A percentile compares a stretch with the other conserved stretches of the same genome.
These are phyloP conservation scores for Caloenas nicobarica DNA, from an alignment of 2,113 vertebrate genomes.

Conservation along the genomic window DNA sequence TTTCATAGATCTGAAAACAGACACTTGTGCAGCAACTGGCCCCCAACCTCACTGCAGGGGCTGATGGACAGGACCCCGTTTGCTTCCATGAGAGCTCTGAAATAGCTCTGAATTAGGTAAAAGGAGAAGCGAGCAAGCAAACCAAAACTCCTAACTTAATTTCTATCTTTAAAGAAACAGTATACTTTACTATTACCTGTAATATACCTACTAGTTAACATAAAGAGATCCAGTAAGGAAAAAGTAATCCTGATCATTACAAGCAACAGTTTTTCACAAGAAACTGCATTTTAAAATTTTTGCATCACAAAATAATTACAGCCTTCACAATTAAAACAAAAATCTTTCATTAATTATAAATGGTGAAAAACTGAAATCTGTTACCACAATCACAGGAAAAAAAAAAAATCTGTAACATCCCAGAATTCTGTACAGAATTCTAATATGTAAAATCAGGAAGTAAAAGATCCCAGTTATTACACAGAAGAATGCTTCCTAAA, in stretches of 20 bases:
- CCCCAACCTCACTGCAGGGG: rapidly evolving
- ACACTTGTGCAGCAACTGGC: rapidly evolving
- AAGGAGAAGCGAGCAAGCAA: background rate
- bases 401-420: background rate
- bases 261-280: background rate
- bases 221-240: background rate
- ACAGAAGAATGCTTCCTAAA: background rate
- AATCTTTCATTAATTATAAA: background rate
- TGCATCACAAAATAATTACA: background rate
- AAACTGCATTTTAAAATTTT: background rate
- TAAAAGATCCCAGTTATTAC: background rate
- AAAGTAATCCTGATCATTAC: background rate
- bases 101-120: background rate
- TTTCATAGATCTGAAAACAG: background rate
- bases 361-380: background rate
- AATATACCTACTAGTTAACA: background rate
- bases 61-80: background rate
- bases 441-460: background rate
- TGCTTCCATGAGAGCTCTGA: background rate
- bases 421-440: background rate
- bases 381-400: background rate
- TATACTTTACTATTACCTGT: background rate
- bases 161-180: background rate
- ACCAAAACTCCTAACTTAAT: background rate
- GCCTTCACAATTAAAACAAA: background rate